Evolutionary conservation across 2,113 vertebrate species (phyloP), one percentile per base, ranked within the genome.

Genomic region (Manacus vitellinus): DNA sequence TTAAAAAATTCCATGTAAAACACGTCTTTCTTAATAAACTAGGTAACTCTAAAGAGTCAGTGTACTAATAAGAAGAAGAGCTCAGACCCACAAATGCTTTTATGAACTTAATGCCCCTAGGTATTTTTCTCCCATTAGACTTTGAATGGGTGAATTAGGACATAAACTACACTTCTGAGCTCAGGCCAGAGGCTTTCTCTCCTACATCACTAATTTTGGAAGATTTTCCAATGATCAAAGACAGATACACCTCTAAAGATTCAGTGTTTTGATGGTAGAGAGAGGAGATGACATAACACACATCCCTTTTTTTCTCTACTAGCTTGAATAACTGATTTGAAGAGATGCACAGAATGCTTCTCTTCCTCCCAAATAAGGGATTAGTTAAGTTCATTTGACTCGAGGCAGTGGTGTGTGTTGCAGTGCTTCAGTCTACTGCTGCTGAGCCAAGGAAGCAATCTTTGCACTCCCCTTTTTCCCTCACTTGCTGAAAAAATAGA

Each of bases 221-320:
- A 88, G n/a, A 80, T 80, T 88, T 80, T 85, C 27, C 24, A 56
- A n/a, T 33, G 30, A 90, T 55, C 46, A 81, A 94, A 87, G 77
- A n/a, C 15, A 67, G 21, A 11, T 68, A 37, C 7, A 18, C 52
- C 56, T 74, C 44, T 76, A 78, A 89, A 85, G 59, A 73, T 10
- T 35, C 4, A 56, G 14, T 58, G 14, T 78, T 92, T 55, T 58
- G 22, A 59, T 25, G 33, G 14, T 54, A 54, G 59, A 51, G n/a
- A 91, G n/a, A 58, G 22, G 27, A 85, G 17, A 70, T 7, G 3
- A 18, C 23, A 46, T 65, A 85, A 55, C 6, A 76, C 11, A 54
- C 5, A 10, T 30, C 13, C 9, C 2, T 75, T 79, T 82, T 75
- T 73, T 11, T 3, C 23, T 77, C 24, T 55, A 14, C 33, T 49